Conservation (phyloP, 2,888 invertebrate species). For the Parapristionchus giblindavisi region DNA sequence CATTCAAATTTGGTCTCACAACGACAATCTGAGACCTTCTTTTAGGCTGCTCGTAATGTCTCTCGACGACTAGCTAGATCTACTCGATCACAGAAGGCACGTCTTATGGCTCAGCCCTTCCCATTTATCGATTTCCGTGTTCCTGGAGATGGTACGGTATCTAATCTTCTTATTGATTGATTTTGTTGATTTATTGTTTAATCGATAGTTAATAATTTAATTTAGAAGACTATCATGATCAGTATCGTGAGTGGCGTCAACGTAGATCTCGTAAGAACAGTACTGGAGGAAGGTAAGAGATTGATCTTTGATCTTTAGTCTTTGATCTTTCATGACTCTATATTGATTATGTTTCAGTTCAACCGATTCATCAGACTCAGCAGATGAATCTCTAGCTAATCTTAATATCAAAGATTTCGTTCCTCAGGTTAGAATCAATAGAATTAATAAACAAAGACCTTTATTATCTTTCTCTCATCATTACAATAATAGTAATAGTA, state of each 20-base stretch:
- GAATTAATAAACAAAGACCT: too few relatives aligned
- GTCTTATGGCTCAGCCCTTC: constrained; percentile 27
- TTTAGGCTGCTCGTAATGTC: neutral
- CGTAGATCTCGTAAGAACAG: constrained; percentile 11
- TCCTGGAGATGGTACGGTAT: constrained; percentile 33
- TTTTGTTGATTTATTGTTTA: neutral
- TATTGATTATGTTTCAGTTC: neutral
- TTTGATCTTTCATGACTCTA: neutral
- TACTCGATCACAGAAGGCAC: constrained; percentile 11
- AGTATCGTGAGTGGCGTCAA: constrained; percentile 6
- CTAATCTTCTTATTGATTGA: neutral
- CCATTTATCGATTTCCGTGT: constrained; percentile 37
- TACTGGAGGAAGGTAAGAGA: constrained; percentile 15
- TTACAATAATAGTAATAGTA: too few relatives aligned
- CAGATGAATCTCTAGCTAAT: constrained; percentile 29
- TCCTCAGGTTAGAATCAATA: constrained; percentile 4
- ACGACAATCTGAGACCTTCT: neutral
- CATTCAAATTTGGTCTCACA: too few relatives aligned
- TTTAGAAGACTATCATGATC: constrained; percentile 15
- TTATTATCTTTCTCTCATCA: too few relatives aligned
- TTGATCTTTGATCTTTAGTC: constrained; percentile 2
- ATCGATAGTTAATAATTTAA: neutral
- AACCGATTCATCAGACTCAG: constrained; percentile 14
- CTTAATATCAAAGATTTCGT: constrained; percentile 9
- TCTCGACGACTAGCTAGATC: neutral